These are phyloP conservation scores for Crotophaga sulcirostris DNA, from an alignment of 2,113 vertebrate species.

Conservation along the genomic window DNA sequence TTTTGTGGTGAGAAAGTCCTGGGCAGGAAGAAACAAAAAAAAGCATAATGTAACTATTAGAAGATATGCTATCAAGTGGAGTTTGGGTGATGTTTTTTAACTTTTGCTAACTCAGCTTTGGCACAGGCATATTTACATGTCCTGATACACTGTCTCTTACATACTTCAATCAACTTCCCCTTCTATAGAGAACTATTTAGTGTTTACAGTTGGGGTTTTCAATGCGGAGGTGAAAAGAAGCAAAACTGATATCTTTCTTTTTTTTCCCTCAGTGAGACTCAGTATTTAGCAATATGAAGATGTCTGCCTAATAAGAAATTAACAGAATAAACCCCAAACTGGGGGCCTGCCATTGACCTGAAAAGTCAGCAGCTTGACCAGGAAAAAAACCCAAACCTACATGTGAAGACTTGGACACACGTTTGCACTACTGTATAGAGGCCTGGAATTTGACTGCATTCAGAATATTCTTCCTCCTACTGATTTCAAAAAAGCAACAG, in stretches of 20 bases:
- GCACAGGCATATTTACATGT: not conserved
- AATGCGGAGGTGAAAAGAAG: not conserved
- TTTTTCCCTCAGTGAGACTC: not conserved
- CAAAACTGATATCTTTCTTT: not conserved
- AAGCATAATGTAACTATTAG: not conserved
- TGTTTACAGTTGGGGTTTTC: not conserved
- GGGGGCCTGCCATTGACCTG: not conserved
- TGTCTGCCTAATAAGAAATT: not conserved
- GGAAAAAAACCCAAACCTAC: not conserved
- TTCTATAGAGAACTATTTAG: not conserved
- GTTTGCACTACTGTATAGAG: not conserved
- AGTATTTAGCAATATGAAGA: not conserved
- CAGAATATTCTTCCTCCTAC: not conserved
- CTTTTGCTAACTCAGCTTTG: not conserved
- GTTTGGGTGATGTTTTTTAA: not conserved
- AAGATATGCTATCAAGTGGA: not conserved
- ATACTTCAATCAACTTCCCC: not conserved
- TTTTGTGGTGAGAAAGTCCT: not conserved
- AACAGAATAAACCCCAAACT: conserved; percentile 19
- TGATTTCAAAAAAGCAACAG: conserved; percentile 26
- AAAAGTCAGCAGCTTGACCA: not conserved
- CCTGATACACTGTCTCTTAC: not conserved
- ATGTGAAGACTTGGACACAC: not conserved
- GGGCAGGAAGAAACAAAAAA: not conserved
- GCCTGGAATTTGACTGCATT: not conserved